Base-by-base conservation (phyloP, 1,140 invertebrate genomes). In the Drosophila orena region DNA sequence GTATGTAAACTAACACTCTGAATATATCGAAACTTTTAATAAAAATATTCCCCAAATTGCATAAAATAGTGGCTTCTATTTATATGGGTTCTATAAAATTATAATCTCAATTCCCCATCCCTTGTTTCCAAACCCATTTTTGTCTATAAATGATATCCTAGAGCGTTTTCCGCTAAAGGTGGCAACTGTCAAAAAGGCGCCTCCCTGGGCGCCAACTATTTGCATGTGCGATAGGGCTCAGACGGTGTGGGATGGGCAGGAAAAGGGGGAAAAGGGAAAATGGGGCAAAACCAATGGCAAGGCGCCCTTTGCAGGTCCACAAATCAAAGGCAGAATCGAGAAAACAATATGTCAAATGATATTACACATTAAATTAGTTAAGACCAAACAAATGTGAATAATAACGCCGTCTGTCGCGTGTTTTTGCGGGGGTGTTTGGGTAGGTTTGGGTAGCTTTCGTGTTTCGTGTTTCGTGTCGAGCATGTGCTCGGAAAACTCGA, bases 291-390 rank as follows among this genome's bases (percentile, higher is more conserved):
- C 42, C 54, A 65, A 54, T 75, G 43, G 54, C 30, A 37, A 65
- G 40, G 12, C 52, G 53, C 49, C 64, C 65, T 37, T 70, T 6
- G 20, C 64, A 14, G 52, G 64, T 46, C 53, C 55, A 46, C 61
- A 79, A 84, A 84, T 60, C 61, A 81, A 80, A 70, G 52, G 59
- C 55, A 54, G 61, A 53, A 84, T 89, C 84, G 84, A 77, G 84
- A 77, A 86, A 88, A 88, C 84, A 83, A 89, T 88, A 88, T 88
- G 84, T 88, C 84, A 88, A 84, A 89, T 80, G 84, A 77, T 89
- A 88, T 88, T 83, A 84, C 75, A 89, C 79, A 89, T 83, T 84
- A 89, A 88, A 89, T 84, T 89, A 89, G 84, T 88, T 88, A 88
- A 79, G 84, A 69, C 77, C 60, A 62, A 49, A 58, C 58, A 80